Conservation (phyloP, 2,797 vertebrate genomes). For the Mallotus villosus region DNA sequence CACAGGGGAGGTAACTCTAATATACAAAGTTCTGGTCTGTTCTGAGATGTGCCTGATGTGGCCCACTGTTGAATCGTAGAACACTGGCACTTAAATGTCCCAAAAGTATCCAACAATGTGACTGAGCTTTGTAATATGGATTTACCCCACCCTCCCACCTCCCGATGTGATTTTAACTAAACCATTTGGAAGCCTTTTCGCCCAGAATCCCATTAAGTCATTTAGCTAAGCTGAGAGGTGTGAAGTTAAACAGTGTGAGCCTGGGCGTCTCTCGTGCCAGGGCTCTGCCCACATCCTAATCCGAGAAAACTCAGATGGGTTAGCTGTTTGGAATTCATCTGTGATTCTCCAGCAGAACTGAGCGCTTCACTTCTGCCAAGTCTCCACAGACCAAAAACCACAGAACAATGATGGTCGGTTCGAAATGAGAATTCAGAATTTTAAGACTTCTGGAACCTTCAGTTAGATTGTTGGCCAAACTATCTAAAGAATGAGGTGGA, state of each 20-base stretch:
- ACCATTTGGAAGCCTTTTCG: conserved; percentile 35
- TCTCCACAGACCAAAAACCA: conserved; percentile 12
- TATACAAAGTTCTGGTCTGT: too few relatives aligned
- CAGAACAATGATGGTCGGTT: neutral
- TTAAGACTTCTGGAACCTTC: neutral
- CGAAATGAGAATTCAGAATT: conserved; percentile 8
- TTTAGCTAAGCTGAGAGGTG: conserved; percentile 37
- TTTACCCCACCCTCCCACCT: too few relatives aligned
- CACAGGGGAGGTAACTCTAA: too few relatives aligned
- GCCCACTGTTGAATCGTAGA: neutral
- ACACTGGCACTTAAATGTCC: neutral
- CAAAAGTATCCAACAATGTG: neutral
- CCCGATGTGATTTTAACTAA: conserved; percentile 21
- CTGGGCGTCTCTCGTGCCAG: conserved; percentile 38
- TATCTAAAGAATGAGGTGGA: conserved; percentile 24
- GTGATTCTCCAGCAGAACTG: conserved; percentile 28
- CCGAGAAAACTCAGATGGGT: conserved; percentile 27
- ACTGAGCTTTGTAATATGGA: neutral
- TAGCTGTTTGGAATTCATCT: conserved; percentile 38
- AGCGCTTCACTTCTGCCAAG: conserved; percentile 32
- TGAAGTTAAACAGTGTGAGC: conserved; percentile 31
- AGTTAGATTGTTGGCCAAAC: conserved; percentile 23
- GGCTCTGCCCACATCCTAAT: conserved; percentile 46
- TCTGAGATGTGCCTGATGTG: too few relatives aligned
- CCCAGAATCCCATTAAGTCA: conserved; percentile 43